phyloP scores from a whole-genome alignment of 2,113 vertebrate species.

The Microcebus tavaratra region DNA sequence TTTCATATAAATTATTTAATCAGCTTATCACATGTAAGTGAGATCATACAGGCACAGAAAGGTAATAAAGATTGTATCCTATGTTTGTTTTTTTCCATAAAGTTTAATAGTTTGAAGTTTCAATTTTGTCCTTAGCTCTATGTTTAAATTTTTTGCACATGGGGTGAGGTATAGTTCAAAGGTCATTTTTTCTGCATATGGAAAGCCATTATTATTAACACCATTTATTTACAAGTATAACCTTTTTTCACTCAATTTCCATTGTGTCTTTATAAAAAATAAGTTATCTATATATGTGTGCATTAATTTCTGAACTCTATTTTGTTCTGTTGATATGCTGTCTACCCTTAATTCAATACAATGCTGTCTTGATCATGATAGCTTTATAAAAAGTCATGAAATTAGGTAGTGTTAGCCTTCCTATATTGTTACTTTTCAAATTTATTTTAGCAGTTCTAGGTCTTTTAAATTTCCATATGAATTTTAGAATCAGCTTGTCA shows the following conservation, averaged over 20 bases:
- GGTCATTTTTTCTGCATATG: not conserved
- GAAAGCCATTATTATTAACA: not conserved
- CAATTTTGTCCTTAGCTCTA: not conserved
- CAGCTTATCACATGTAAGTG: not conserved
- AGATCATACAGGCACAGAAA: not conserved
- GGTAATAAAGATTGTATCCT: not conserved
- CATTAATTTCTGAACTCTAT: not conserved
- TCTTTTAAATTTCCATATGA: not conserved
- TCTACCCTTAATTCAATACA: not conserved
- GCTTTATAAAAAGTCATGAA: not conserved
- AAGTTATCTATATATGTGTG: not conserved
- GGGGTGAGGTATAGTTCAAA: not conserved
- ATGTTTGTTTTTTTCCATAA: not conserved
- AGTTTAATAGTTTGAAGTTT: not conserved
- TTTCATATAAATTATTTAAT: not conserved
- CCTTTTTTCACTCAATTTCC: not conserved
- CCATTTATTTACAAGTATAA: not conserved
- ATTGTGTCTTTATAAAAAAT: not conserved
- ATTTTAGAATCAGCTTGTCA: not conserved
- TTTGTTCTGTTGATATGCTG: not conserved
- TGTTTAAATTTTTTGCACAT: not conserved
- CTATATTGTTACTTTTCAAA: not conserved
- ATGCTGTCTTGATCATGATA: not conserved
- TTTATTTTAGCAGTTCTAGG: not conserved
- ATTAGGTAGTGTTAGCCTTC: not conserved